Evolutionary conservation across 2,113 vertebrate species (phyloP), one percentile per base, ranked within the genome.

Genomic region (Ranitomeya imitator): DNA sequence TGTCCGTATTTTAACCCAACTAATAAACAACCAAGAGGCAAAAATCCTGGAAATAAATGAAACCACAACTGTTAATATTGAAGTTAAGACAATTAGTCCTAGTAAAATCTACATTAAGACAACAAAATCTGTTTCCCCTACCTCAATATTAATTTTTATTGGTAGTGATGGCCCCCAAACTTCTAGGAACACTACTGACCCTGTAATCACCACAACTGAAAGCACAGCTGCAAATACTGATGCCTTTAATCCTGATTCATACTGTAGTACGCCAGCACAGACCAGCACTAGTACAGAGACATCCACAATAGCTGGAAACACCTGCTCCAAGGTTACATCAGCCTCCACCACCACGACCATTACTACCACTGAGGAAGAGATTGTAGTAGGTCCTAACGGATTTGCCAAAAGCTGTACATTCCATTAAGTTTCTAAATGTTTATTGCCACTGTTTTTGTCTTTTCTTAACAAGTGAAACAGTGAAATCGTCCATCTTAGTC

Each of bases 21-120:
- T 59, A 14, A 73, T 76, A 23, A 57, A 83, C 59, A 74, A 52
- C 31, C 76, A 52, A 88, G 79, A 88, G 31, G 57, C 76, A 4
- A 83, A 76, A 45, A 88, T 26, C 13, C 69, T 88, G n/a, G 86
- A 88, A 69, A 83, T 88, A 59, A 88, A 88, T 59, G 67, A 83
- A 54, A 88, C 86, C 15, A 88, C 79, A 21, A 51, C 7, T 52
- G 86, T 88, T 37, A 63, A 45, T 21, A 83, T 88, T 76, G 79
- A 76, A 9, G 63, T 76, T 21, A 88, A 65, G 45, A 83, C 86
- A 11, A 88, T 88, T 19, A 88, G 79, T 31, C 2, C 21, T 26
- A 83, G 54, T 52, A 74, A 61, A 26, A 81, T 88, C 67, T 59
- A 82, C 37, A 76, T 15, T n/a, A 88, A 83, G 26, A 61, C 4